Base-by-base conservation (phyloP, 2,888 invertebrate species). In the Athalia circularis region DNA sequence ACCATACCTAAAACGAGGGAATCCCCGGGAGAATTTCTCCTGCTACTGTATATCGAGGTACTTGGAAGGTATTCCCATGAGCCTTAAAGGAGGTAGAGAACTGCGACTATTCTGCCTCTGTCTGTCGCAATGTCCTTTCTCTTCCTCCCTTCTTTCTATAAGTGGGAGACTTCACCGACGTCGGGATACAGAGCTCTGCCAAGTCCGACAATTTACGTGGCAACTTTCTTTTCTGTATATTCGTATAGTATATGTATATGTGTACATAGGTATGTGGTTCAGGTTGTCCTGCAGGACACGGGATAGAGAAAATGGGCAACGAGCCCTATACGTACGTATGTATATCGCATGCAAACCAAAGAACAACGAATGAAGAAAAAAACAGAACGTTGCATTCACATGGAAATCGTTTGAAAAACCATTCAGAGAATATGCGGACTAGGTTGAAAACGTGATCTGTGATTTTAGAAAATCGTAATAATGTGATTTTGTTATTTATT, bases 11-110 rank as follows among this genome's bases (percentile, higher is more conserved):
- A 72, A 50, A 11, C 68, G 29, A 5, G 72, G 45, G 43, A 61
- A 72, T 72, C 61, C 72, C 72, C 72, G 43, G 59, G 72, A 59
- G 72, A 13, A 45, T 72, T 72, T 59, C 54, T 15, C 13, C 13
- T 8, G 29, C 70, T 13, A 29, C 52, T 70, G 54, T 70, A 54
- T 54, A 29, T 29, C 54, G 5, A 9, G 52, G 57, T 70, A 50
- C 70, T 57, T 57, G 15, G 70, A 45, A 11, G 45, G 70, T 43
- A 48, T 70, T 29, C 70, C 70, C 70, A 7, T 70, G 67, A 15
- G 64, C 45, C 43, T 15, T 6, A 45, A 43, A 29, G 45, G 11
- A 43, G 6, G 11, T 9, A 4, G 8, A 7, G 47, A 5, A 8
- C 13, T 13, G 72, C 15, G 29, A 52, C 54, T 74, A 29, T 70